A percentile compares a stretch with the other conserved stretches of the same genome.
Conservation (phyloP, 2,113 vertebrate genomes). For the Festucalex cinctus region DNA sequence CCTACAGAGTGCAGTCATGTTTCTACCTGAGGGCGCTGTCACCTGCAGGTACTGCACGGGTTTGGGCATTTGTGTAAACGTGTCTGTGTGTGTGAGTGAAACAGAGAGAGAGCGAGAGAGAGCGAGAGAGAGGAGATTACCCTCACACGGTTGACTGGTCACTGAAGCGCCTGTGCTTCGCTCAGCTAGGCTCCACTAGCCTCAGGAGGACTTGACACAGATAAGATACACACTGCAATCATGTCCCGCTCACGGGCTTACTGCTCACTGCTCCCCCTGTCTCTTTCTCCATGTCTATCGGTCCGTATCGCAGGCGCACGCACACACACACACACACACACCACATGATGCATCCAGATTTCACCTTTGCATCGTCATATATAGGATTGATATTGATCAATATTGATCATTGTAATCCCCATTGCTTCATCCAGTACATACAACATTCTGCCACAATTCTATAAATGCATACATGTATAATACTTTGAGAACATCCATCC, state of each 20-base stretch:
- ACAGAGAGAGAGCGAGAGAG: slow-evolving; percentile 43
- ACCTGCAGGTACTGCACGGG: slow-evolving; percentile 51
- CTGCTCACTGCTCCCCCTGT: slow-evolving; percentile 56
- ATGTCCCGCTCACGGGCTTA: slow-evolving; percentile 77
- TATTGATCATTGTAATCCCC: neutral
- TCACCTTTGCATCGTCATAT: slow-evolving; percentile 8
- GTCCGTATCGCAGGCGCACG: slow-evolving; percentile 29
- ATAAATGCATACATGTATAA: neutral
- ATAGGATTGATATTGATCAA: slow-evolving; percentile 21
- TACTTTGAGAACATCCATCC: too few relatives aligned
- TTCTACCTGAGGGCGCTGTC: slow-evolving; percentile 60
- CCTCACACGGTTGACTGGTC: slow-evolving; percentile 74
- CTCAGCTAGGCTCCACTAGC: slow-evolving; percentile 72
- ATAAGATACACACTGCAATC: slow-evolving; percentile 80
- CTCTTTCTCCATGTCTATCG: slow-evolving; percentile 51
- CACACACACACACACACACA: slow-evolving; percentile 12
- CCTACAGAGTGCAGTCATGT: slow-evolving; percentile 46
- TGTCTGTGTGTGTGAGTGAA: slow-evolving; percentile 40
- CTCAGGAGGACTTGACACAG: slow-evolving; percentile 76
- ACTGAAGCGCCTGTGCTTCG: slow-evolving; percentile 73
- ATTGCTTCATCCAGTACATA: neutral
- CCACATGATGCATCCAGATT: slow-evolving; percentile 22
- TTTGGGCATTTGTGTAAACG: slow-evolving; percentile 25
- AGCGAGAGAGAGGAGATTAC: slow-evolving; percentile 69
- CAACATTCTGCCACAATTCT: neutral